Evolutionary conservation across 1,140 invertebrate genomes (phyloP), one percentile per base, ranked within the genome.

Genomic region (Chrysopa pallens): DNA sequence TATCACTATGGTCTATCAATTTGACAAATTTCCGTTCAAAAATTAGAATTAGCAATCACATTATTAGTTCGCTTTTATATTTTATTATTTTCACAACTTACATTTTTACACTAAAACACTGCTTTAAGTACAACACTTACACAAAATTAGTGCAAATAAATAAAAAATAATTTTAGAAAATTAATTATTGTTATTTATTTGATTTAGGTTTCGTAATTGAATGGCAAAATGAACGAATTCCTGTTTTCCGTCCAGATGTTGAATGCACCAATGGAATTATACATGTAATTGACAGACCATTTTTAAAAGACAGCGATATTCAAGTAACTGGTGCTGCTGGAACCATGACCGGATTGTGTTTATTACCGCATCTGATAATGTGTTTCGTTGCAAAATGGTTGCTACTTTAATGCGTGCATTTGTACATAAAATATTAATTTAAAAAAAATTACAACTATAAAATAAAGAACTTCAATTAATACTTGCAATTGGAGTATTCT

Each of bases 231-330:
- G 71, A 78, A 54, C 74, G 72, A 66, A 84, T 90, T 43, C 75
- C 75, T 44, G 82, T 94, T n/a, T 78, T 81, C 53, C 71, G 85
- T 46, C 79, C 86, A 2, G 86, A 93, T 59, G 82, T 94, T 1
- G 79, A 86, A 52, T 91, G 88, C 57, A 90, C 84, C 51, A 93
- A 94, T 58, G 89, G 89, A 28, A 79, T 91, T 41, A 91, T 93
- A 47, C 89, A 94, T 59, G 84, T 92, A 33, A 88, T 94, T 52
- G 85, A 91, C 54, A 67, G 64, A 44, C 84, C 86, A 9, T 74
- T 94, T 48, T 62, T 92, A 45, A 73, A 76, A 57, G 81, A 84
- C 48, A 77, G 74, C 49, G 89, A 93, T 60, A 75, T 93, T n/a
- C 68, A 72, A 45, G 81, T 84, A 8, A 78, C 72, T 2, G 69